Percentiles rank a stretch among this genome's conserved stretches.
phyloP scores from a whole-genome alignment of 2,888 invertebrate species.

The Agrotis segetum region DNA sequence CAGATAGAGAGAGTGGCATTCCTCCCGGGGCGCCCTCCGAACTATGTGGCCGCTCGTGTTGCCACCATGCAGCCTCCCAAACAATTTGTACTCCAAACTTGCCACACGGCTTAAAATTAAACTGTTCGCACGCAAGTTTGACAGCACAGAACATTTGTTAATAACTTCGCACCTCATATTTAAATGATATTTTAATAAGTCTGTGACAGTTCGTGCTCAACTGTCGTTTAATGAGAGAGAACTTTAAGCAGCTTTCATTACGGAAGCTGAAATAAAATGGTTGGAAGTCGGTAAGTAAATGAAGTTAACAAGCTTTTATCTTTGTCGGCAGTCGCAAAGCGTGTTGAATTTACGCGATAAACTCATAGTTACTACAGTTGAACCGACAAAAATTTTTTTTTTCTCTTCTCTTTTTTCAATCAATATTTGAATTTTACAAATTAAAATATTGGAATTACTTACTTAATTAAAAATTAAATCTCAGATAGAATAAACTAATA shows the following conservation, averaged over 20 bases:
- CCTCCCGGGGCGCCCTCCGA: conserved; percentile 72
- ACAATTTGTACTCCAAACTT: conserved; percentile 70
- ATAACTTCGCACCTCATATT: conserved; percentile 40
- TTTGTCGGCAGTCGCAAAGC: conserved; percentile 14
- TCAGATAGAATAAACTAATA: neutral
- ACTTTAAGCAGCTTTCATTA: conserved; percentile 19
- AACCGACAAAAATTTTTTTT: conserved; percentile 2
- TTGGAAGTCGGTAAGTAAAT: conserved; percentile 28
- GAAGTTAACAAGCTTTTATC: conserved; percentile 44
- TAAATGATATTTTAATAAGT: conserved; percentile 46
- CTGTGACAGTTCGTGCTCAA: conserved; percentile 21
- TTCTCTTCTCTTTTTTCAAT: too few species aligned
- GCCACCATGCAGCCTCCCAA: conserved; percentile 64
- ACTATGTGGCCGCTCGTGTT: conserved; percentile 76
- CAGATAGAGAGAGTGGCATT: conserved; percentile 72
- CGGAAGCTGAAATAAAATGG: conserved; percentile 25
- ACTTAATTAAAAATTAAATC: neutral
- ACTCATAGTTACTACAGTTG: neutral
- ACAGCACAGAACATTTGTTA: conserved; percentile 50
- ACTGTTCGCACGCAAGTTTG: conserved; percentile 59
- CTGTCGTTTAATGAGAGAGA: too few species aligned
- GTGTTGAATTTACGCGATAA: conserved; percentile 31
- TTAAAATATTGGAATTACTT: neutral
- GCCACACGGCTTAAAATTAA: conserved; percentile 57
- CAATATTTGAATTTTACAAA: neutral